Conservation (phyloP, 2,888 invertebrate species). For the Tridacna gigas region DNA sequence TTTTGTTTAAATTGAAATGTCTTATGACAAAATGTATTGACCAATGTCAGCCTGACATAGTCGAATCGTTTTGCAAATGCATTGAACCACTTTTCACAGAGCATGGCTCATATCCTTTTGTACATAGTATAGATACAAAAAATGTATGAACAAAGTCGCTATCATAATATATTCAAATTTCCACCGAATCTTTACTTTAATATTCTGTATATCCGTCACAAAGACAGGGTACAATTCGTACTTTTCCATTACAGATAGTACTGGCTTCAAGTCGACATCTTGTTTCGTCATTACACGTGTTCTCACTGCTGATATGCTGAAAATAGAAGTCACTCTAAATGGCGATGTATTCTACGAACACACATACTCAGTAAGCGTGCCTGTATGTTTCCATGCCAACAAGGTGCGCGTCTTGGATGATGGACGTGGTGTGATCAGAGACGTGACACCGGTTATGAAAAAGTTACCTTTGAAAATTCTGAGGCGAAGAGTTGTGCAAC, state of each 20-base stretch:
- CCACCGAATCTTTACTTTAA: too few species aligned
- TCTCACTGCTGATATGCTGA: constrained; percentile 48
- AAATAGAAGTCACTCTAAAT: constrained; percentile 52
- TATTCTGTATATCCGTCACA: too few species aligned
- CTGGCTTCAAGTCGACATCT: constrained; percentile 52
- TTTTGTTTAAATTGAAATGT: too few species aligned
- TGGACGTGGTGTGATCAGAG: constrained; percentile 25
- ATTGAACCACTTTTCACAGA: too few species aligned
- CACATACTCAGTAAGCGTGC: constrained; percentile 41
- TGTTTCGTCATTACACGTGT: constrained; percentile 62
- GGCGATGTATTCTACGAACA: constrained; percentile 47
- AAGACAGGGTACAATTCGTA: too few species aligned
- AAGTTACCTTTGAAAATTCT: constrained; percentile 26
- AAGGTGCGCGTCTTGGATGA: constrained; percentile 32
- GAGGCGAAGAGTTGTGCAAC: constrained; percentile 23
- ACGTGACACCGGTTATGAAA: constrained; percentile 34
- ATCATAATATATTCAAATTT: too few species aligned
- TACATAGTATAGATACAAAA: too few species aligned
- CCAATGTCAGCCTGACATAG: too few species aligned
- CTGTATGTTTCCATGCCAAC: constrained; percentile 59
- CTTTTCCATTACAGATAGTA: constrained; percentile 48
- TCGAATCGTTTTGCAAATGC: too few species aligned
- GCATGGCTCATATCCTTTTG: too few species aligned
- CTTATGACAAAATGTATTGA: too few species aligned
- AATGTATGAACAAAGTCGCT: too few species aligned